Base-by-base conservation (phyloP, 2,888 invertebrate species). In the Torymus aiolomorphi region DNA sequence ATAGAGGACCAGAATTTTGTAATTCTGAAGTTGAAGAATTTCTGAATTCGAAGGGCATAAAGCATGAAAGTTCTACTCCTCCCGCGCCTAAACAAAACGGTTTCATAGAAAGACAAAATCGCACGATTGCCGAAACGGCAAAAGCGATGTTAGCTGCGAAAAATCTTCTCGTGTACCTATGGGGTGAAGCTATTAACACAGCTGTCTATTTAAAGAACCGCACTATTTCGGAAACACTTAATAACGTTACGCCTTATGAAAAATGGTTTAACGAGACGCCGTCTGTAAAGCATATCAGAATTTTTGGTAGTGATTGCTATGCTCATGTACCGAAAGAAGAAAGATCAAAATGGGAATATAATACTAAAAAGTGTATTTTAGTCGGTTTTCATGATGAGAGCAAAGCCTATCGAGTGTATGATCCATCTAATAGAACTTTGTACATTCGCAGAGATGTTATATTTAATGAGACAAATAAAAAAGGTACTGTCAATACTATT, bases 301-400 rank as follows among this genome's bases (percentile, higher is more conserved):
- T 14, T 57, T 61, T 61, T 61, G 61, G 61, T 61, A 5, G 20
- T 18, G 61, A 61, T 8, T 61, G 61, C 18, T 61, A 61, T 14
- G 18, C 18, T 20, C 61, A 24, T 61, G 18, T 20, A 61, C 61
- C 61, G 4, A 24, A 61, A 8, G 24, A 61, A 4, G 8, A 61
- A 20, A 16, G 61, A 11, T 14, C 56, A 20, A 24, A 61, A 20
- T 56, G 56, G 61, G 24, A 61, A 20, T 61, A 24, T 18, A 24
- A 61, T 61, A 24, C 18, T 11, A 61, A 61, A 61, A 13, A 56
- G 14, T 14, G n/a, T 13, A n/a, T n/a, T n/a, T n/a, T n/a, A n/a
- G n/a, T n/a, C n/a, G n/a, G n/a, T n/a, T n/a, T n/a, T n/a, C n/a
- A n/a, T n/a, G n/a, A n/a, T n/a, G n/a, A n/a, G n/a, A n/a, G n/a